Evolutionary conservation across 2,888 invertebrate species (phyloP), one percentile per base, ranked within the genome.

Genomic region (Drosophila tanythrix): DNA sequence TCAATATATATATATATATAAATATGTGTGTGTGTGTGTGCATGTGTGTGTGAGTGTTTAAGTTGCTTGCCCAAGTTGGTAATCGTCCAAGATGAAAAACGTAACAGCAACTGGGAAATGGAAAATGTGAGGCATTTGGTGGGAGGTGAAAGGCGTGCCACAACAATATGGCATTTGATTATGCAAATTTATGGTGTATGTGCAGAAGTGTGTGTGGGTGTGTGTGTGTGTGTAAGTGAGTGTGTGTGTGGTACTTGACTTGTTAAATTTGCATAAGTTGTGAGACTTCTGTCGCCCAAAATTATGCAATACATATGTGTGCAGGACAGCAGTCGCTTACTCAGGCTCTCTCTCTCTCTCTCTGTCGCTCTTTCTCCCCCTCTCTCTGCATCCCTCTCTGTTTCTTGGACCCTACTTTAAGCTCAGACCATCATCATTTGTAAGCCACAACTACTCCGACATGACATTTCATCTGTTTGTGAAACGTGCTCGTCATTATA

Each of bases 91-190:
- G 82, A 74, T 86, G 87, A 82, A 81, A 81, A 83, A 72, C 75
- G 70, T 76, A 50, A 71, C 64, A 60, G 53, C 56, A 77, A 58
- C 61, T 55, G 53, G 35, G 25, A 62, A 60, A 38, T 36, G 61
- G 48, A 36, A 27, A 25, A 38, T 27, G 52, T 18, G 29, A 13
- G 60, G 50, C 48, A 68, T 51, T 25, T 18, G 36, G n/a, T 3
- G 27, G 48, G 48, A 21, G 33, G 48, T 27, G 53, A n/a, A 21
- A 29, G 66, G 52, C 52, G 76, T 38, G 46, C 50, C 70, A 60
- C 75, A 80, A 77, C 85, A 88, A 83, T 89, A 86, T 89, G 86
- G 69, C 86, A 89, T 89, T 88, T 89, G 90, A 89, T 89, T 85
- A 85, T 89, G 88, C 83, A 89, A 88, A 88, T 87, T 68, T 66